Conservation (phyloP, 2,797 vertebrate species). For the Schizopygopsis pylzovi region DNA sequence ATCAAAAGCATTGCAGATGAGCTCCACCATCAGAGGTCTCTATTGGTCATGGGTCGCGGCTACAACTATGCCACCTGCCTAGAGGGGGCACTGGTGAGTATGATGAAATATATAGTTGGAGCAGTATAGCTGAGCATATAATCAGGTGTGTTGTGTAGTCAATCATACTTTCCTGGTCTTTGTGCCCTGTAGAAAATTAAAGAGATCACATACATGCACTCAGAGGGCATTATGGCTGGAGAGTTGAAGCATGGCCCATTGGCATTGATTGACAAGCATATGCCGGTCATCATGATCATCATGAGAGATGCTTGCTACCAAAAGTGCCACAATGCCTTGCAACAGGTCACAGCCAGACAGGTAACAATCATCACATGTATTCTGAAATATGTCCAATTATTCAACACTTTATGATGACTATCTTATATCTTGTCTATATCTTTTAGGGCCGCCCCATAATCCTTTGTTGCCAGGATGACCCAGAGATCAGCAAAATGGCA, state of each 20-base stretch:
- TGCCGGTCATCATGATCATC: constrained; percentile 97
- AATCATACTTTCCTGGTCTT: background rate
- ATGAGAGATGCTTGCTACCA: constrained; percentile 92
- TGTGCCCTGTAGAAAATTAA: constrained; percentile 89
- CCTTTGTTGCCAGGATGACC: constrained; percentile 89
- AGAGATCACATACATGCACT: constrained; percentile 99
- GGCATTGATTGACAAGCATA: constrained; percentile 91
- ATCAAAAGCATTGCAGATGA: constrained; percentile 89
- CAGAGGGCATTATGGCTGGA: constrained; percentile 93
- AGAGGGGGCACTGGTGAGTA: constrained; percentile 93
- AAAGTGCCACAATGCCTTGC: constrained; percentile 95
- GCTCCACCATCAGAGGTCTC: constrained; percentile 87
- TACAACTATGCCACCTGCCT: constrained; percentile 96
- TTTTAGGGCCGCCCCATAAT: constrained; percentile 91
- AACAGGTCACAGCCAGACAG: constrained; percentile 92
- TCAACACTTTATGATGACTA: background rate
- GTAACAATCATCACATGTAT: constrained; percentile 67
- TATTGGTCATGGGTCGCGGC: constrained; percentile 95
- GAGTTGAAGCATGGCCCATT: constrained; percentile 95
- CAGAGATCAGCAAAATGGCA: constrained; percentile 84
- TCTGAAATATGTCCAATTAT: background rate
- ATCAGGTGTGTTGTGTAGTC: background rate
- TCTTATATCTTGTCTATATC: constrained; percentile 13
- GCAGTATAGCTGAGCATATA: background rate
- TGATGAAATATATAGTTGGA: background rate